Evolutionary conservation across 2,888 invertebrate genomes (phyloP).

Genomic region (Reticulitermes lucifugus): DNA sequence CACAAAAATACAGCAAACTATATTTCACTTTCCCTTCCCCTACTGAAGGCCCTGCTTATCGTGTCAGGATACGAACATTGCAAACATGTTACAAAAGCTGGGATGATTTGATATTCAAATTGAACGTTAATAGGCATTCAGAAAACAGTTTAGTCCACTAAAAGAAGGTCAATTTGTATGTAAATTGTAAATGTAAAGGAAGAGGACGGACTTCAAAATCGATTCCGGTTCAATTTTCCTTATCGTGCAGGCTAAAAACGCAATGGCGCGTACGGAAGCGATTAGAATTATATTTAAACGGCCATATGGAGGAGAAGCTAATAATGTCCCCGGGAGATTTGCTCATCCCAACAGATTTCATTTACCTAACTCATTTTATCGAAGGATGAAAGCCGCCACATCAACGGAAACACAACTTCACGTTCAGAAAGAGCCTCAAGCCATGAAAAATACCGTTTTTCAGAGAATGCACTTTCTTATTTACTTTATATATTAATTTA

Average conservation of each 20-base stretch:
- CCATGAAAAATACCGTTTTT: background rate
- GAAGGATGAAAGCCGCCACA: background rate
- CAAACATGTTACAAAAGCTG: background rate
- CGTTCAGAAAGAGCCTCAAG: background rate
- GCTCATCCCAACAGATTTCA: conserved; percentile 2
- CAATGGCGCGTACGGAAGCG: background rate
- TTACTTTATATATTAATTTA: background rate
- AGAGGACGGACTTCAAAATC: background rate
- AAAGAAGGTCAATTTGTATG: conserved; percentile 39
- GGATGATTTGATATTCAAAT: conserved; percentile 38
- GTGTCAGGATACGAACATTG: background rate
- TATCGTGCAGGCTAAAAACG: background rate
- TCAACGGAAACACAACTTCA: background rate
- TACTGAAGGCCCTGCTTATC: background rate
- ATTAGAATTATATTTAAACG: conserved; percentile 9
- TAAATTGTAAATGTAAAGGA: conserved; percentile 29
- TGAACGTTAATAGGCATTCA: conserved; percentile 41
- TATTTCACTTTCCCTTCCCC: too few relatives aligned
- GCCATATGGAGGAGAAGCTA: background rate
- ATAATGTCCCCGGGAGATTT: background rate
- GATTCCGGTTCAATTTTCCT: background rate
- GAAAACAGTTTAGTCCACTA: conserved; percentile 32
- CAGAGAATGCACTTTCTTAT: background rate
- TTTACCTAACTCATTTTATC: conserved; percentile 8
- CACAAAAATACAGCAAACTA: too few relatives aligned